Evolutionary conservation across 1,140 invertebrate genomes (phyloP).

Genomic region (Drosophila nebulosa): DNA sequence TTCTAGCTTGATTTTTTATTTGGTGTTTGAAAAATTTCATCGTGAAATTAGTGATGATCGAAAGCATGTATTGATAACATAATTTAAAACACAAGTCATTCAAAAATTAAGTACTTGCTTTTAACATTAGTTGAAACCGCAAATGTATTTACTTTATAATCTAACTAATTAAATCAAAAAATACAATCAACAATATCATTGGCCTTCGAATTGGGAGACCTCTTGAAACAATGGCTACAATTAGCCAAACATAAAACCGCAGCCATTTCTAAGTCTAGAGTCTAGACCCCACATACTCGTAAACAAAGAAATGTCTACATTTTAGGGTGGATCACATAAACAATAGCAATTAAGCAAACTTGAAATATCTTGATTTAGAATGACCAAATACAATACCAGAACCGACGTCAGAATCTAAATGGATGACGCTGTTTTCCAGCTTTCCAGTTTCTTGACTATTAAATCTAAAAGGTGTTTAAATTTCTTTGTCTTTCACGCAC

Average conservation of each 20-base stretch:
- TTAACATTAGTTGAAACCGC: neutral
- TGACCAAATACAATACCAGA: neutral
- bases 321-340: neutral
- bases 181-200: constrained; percentile 30
- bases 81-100: neutral
- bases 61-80: neutral
- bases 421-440: no score
- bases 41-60: neutral
- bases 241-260: constrained; percentile 47
- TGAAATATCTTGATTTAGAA: constrained; percentile 1
- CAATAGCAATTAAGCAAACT: neutral
- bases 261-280: constrained; percentile 24
- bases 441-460: no score
- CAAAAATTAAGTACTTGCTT: neutral
- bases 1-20: neutral
- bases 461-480: neutral
- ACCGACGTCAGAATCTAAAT: no score
- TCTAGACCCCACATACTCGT: constrained; percentile 32
- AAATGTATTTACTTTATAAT: constrained; percentile 10
- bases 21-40: constrained; percentile 19
- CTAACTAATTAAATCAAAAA: constrained; percentile 32
- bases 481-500: neutral
- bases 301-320: constrained; percentile 28
- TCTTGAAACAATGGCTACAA: constrained; percentile 42
- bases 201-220: constrained; percentile 28